A percentile compares a stretch with the other conserved stretches of the same genome.
Evolutionary conservation across 1,140 invertebrate genomes (phyloP).

Genomic region (Diorhabda elongata): DNA sequence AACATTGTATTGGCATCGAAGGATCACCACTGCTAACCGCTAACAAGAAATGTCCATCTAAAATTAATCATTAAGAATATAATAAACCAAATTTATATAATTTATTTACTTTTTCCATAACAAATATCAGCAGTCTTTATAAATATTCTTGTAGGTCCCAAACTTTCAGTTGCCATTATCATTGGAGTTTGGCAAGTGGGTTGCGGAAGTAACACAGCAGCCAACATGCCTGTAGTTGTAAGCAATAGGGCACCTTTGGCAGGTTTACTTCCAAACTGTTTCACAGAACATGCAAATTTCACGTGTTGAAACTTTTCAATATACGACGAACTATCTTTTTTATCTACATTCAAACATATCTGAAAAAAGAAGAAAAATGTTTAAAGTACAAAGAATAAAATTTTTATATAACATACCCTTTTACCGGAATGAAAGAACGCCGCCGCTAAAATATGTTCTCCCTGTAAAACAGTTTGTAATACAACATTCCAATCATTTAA

Average conservation of each 20-base stretch:
- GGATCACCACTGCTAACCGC: constrained; percentile 69
- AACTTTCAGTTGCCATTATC: constrained; percentile 59
- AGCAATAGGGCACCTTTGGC: constrained; percentile 77
- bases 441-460: constrained; percentile 76
- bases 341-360: constrained; percentile 63
- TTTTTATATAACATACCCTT: constrained; percentile 50
- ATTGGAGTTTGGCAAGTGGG: constrained; percentile 41
- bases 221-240: constrained; percentile 79
- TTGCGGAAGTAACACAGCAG: constrained; percentile 59
- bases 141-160: constrained; percentile 67
- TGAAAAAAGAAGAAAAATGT: constrained; percentile 37
- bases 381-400: neutral
- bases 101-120: constrained; percentile 62
- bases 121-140: constrained; percentile 72
- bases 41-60: constrained; percentile 75
- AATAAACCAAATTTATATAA: no score
- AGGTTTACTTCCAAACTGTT: constrained; percentile 80
- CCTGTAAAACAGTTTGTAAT: constrained; percentile 51
- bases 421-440: constrained; percentile 84
- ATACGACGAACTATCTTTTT: constrained; percentile 76
- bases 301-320: constrained; percentile 79
- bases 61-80: constrained; percentile 23
- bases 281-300: constrained; percentile 73
- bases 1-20: constrained; percentile 70
- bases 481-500: constrained; percentile 71